Base-by-base conservation (phyloP, 2,797 vertebrate genomes). In the Mionectes olivaceus region DNA sequence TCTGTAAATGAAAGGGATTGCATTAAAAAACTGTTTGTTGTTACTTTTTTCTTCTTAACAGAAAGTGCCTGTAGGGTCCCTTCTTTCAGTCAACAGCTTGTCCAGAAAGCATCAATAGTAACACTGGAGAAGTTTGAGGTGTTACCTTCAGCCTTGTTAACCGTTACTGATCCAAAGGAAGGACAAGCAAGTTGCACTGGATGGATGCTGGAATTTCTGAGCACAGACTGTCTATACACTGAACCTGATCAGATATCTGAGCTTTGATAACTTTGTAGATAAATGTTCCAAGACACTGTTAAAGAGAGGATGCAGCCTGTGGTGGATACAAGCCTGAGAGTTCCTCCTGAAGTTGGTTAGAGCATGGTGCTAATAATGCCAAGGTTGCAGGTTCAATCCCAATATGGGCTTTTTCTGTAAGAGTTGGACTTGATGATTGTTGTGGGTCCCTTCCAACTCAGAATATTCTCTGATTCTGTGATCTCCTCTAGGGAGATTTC, bases 1-100 rank as follows among this genome's bases (percentile, higher is more conserved):
- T 90, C 93, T 75, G 47, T 59, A 95, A 94, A 81, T 55, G 43
- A 90, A 91, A 78, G 59, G 59, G 39, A 64, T 19, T 56, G 10
- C 41, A 46, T 33, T 79, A 19, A 60, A 60, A 56, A 89, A 90
- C 79, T 6, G 70, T 68, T 92, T 60, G 17, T 35, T 78, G 27
- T 64, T 89, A 55, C 33, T 60, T 88, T 53, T 90, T 87, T 16
- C 15, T 82, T 70, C 79, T 68, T 55, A 87, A 65, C 30, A 94
- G 57, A 81, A 80, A 61, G 69, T 30, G 50, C 50, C 85, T 75
- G 64, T 46, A 61, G 84, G 33, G 82, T 43, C 65, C 33, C 50
- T 75, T 25, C 63, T 77, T 78, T 69, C 49, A 61, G 69, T 63
- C 74, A 84, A n/a, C 23, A 27, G 27, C 56, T 71, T 65, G 57